A percentile compares a stretch with the other conserved stretches of the same genome.
phyloP scores from a whole-genome alignment of 2,797 vertebrate species.

The Coranthus polyacanthus region DNA sequence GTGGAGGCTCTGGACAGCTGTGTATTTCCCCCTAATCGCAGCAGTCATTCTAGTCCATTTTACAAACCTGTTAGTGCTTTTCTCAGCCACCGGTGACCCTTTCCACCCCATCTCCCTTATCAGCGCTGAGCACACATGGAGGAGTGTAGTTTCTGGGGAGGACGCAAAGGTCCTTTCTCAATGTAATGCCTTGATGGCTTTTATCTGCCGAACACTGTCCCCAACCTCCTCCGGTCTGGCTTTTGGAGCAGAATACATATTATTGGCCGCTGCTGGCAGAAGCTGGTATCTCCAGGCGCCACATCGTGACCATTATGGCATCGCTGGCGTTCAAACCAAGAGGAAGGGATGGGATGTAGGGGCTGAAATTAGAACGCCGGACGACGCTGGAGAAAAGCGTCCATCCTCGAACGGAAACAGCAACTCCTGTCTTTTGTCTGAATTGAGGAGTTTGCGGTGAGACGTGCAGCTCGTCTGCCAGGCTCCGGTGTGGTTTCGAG shows the following conservation, averaged over 20 bases:
- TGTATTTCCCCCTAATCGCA: slow-evolving; percentile 39
- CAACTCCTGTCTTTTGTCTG: slow-evolving; percentile 26
- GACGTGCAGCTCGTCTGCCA: slow-evolving; percentile 16
- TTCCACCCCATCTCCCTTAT: slow-evolving; percentile 81
- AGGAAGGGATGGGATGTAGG: slow-evolving; percentile 26
- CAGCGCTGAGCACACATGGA: slow-evolving; percentile 75
- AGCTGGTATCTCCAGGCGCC: slow-evolving; percentile 35
- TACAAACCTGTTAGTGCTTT: slow-evolving; percentile 56
- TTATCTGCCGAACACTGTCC: slow-evolving; percentile 68
- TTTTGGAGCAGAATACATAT: slow-evolving; percentile 61
- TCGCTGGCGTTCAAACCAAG: slow-evolving; percentile 30
- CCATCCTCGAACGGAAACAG: slow-evolving; percentile 50
- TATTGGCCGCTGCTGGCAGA: slow-evolving; percentile 22
- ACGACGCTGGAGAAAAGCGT: slow-evolving; percentile 19
- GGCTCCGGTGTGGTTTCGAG: not conserved
- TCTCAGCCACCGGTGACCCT: slow-evolving; percentile 68
- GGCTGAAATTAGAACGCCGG: slow-evolving; percentile 55
- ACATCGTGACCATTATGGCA: slow-evolving; percentile 38
- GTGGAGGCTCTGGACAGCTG: slow-evolving; percentile 12
- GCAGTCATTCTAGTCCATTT: slow-evolving; percentile 45
- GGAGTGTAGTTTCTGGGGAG: slow-evolving; percentile 67
- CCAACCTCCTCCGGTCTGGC: slow-evolving; percentile 59
- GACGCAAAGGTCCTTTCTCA: slow-evolving; percentile 72
- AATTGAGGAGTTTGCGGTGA: slow-evolving; percentile 16
- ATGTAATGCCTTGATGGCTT: slow-evolving; percentile 67